Conservation (phyloP, 2,888 invertebrate genomes). For the Nipponacmea schrenckii region DNA sequence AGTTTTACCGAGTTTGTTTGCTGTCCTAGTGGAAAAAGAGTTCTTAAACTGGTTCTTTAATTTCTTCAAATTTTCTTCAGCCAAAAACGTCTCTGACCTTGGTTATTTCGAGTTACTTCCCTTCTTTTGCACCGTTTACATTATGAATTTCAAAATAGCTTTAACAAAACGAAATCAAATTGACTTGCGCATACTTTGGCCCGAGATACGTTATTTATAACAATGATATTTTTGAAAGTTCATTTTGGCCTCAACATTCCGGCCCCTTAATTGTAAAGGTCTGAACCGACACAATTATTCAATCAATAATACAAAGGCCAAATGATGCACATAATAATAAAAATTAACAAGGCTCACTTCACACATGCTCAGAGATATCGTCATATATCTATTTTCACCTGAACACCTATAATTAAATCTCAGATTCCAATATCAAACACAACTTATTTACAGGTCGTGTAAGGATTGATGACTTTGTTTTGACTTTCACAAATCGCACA, state of each 20-base stretch:
- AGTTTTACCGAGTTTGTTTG: no score
- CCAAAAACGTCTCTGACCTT: no score
- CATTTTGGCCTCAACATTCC: not conserved
- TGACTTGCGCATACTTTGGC: not conserved
- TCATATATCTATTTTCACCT: conserved; percentile 2
- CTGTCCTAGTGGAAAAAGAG: no score
- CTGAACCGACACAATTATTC: not conserved
- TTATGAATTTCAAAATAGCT: no score
- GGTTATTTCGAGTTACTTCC: no score
- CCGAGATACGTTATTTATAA: not conserved
- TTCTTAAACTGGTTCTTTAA: no score
- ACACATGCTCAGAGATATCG: not conserved
- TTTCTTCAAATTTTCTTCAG: no score
- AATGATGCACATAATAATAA: not conserved
- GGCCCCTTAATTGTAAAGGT: not conserved
- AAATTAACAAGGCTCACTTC: not conserved
- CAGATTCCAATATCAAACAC: conserved; percentile 12
- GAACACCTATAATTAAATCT: conserved; percentile 1
- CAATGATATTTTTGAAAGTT: not conserved
- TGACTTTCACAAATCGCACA: conserved; percentile 15
- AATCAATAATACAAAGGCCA: not conserved
- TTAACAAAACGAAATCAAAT: no score
- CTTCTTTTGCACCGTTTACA: no score
- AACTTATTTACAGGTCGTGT: conserved; percentile 20
- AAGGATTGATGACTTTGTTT: conserved; percentile 6